Conservation (phyloP, 2,113 vertebrate genomes). For the Arothron firmamentum region DNA sequence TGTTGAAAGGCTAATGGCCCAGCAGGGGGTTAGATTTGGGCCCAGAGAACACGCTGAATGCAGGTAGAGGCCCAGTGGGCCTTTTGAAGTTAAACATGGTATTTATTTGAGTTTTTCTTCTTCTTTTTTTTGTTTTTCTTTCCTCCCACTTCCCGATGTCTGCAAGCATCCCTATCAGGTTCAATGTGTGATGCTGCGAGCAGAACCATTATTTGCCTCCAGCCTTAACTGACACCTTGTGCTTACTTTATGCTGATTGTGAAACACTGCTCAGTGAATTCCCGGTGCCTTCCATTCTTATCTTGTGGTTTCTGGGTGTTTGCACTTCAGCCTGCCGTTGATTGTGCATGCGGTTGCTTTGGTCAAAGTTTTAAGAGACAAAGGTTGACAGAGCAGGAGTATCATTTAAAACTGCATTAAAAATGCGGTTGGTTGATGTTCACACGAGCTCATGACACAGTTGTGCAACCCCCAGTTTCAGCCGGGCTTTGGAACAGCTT, state of each 20-base stretch:
- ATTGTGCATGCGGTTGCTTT: background rate
- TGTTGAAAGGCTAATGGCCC: slow-evolving; percentile 22
- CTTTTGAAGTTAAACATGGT: slow-evolving; percentile 7
- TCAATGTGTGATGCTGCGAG: background rate
- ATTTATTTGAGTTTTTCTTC: slow-evolving; percentile 10
- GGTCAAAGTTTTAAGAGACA: background rate
- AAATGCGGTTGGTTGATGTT: background rate
- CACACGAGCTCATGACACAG: background rate
- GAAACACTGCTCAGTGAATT: background rate
- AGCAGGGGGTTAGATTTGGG: slow-evolving; percentile 34
- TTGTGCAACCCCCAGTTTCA: background rate
- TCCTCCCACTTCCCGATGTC: background rate
- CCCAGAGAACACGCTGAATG: slow-evolving; percentile 23
- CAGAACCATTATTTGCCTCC: background rate
- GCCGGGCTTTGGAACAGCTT: background rate
- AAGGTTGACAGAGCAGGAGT: background rate
- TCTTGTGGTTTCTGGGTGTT: slow-evolving; percentile 8
- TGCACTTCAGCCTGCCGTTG: background rate
- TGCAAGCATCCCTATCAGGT: no score
- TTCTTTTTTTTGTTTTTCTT: slow-evolving; percentile 5
- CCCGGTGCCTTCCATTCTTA: background rate
- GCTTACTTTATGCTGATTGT: background rate
- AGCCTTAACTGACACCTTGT: background rate
- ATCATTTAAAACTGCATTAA: background rate
- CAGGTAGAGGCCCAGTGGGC: slow-evolving; percentile 32